Conservation (phyloP, 2,888 invertebrate species). For the Cerastis leucographa region DNA sequence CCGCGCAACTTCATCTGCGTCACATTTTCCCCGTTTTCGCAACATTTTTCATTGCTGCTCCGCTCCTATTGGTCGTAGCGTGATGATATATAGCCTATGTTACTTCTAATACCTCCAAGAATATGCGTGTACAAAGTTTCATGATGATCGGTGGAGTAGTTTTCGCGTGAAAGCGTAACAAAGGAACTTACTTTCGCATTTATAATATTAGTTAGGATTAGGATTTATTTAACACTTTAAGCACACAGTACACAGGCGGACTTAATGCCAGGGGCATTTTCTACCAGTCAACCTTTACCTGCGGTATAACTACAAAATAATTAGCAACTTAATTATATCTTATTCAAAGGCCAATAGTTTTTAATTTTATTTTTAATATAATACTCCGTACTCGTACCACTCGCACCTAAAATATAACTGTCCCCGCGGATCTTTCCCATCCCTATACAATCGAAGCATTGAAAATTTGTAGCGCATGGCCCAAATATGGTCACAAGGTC, state of each 20-base stretch:
- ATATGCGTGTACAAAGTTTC: too few relatives aligned
- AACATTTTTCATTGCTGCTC: too few relatives aligned
- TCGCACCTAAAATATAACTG: neutral
- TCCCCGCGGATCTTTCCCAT: slow-evolving; percentile 42
- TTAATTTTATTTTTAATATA: neutral
- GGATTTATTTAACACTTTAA: neutral
- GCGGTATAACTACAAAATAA: neutral
- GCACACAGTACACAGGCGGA: neutral
- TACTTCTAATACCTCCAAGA: too few relatives aligned
- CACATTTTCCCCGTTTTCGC: too few relatives aligned
- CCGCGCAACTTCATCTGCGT: too few relatives aligned
- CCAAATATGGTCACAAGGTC: slow-evolving; percentile 78
- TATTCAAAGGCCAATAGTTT: neutral
- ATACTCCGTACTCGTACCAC: neutral
- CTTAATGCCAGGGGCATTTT: neutral
- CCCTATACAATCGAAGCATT: slow-evolving; percentile 59
- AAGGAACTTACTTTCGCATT: too few relatives aligned
- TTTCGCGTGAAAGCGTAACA: too few relatives aligned
- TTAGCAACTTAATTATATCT: neutral
- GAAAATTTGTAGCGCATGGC: slow-evolving; percentile 58
- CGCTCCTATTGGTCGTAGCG: too few relatives aligned
- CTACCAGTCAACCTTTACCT: too few relatives aligned
- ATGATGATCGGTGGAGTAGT: too few relatives aligned
- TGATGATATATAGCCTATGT: too few relatives aligned
- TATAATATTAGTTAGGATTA: too few relatives aligned